phyloP scores from a whole-genome alignment of 2,888 invertebrate genomes.

The Emmelina monodactyla region DNA sequence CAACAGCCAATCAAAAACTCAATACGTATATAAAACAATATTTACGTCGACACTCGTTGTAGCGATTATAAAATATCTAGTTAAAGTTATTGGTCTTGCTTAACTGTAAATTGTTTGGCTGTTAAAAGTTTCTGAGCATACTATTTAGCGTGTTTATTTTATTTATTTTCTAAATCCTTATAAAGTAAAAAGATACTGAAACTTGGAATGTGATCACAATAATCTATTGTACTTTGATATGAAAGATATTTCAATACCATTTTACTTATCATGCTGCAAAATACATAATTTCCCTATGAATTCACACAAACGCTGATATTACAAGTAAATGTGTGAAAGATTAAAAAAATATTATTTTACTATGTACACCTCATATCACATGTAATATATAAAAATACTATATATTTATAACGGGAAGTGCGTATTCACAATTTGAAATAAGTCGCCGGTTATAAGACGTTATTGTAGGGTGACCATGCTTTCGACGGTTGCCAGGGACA shows the following conservation, averaged over 20 bases:
- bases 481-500: not conserved
- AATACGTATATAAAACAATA: no score
- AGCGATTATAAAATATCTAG: no score
- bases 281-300: not conserved
- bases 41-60: no score
- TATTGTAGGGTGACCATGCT: not conserved
- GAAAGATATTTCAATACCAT: constrained; percentile 1
- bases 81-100: no score
- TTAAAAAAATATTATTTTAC: not conserved
- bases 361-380: constrained; percentile 2
- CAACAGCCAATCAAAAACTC: no score
- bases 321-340: not conserved
- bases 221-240: not conserved
- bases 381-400: constrained; percentile 15
- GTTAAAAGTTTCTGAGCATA: no score
- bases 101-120: no score
- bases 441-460: not conserved
- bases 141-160: no score
- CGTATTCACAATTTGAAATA: constrained; percentile 6
- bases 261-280: constrained; percentile 1
- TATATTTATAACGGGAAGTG: constrained; percentile 16
- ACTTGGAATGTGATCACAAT: not conserved
- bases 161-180: no score
- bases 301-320: not conserved
- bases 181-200: no score